Base-by-base conservation (phyloP, 2,113 vertebrate genomes). In the Herpailurus yagouaroundi region DNA sequence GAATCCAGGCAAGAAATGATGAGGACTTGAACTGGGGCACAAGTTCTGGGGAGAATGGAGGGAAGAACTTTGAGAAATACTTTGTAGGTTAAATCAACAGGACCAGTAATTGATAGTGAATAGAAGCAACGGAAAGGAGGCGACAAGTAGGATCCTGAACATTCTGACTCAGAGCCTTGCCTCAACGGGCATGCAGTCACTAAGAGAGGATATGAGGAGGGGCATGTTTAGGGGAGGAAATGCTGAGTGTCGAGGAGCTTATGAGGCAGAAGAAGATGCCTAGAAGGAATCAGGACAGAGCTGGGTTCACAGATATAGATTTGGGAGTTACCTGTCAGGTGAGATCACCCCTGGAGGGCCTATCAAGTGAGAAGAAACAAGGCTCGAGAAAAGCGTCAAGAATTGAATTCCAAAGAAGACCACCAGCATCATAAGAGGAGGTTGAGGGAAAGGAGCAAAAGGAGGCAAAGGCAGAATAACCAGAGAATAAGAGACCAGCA, bases 1-100 rank as follows among this genome's bases (percentile, higher is more conserved):
- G 92, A 97, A 97, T 95, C 87, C 84, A 95, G 66, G 85, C 81
- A 97, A 97, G 91, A 94, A 96, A 96, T 85, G 83, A 92, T 50
- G 76, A 96, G 19, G 64, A 14, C 8, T 69, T 41, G 76, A 97
- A 97, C 6, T 95, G 74, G 95, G 94, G 68, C 95, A 91, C 86
- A 93, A 90, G 41, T 95, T 88, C 96, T 81, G 82, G 60, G 76
- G 76, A 96, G 50, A 76, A 88, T 0, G 3, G 55, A 94, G 77
- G 52, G 14, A 68, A 77, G 27, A 60, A 38, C 45, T 93, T 71
- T 85, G 64, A 94, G 74, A 91, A 96, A 89, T 45, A 33, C 38
- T 96, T 88, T 80, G 74, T 80, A 63, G 52, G 84, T 93, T 87
- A 89, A 60, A 79, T 64, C 60, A 66, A 15, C 60, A 88, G 80